Evolutionary conservation across 2,113 vertebrate species (phyloP).

Genomic region (Lepisosteus oculatus): DNA sequence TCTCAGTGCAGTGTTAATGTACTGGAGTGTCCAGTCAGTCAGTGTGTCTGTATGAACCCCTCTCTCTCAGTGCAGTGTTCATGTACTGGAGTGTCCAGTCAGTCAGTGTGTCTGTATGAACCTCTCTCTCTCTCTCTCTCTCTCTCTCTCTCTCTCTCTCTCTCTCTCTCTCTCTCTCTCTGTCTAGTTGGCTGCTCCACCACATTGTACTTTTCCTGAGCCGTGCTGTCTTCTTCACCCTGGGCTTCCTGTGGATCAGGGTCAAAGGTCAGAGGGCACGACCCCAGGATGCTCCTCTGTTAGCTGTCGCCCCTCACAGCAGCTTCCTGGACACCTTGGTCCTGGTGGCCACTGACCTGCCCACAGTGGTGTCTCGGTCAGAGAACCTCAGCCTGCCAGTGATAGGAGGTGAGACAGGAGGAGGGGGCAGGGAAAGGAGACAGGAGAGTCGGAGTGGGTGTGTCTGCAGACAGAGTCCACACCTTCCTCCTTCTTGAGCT

Average conservation of each 20-base stretch:
- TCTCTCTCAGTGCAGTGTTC: no score
- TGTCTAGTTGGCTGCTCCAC: conserved; percentile 58
- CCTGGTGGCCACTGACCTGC: conserved; percentile 63
- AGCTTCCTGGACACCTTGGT: conserved; percentile 81
- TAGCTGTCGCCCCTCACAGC: conserved; percentile 84
- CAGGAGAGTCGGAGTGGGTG: not conserved
- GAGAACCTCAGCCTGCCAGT: conserved; percentile 79
- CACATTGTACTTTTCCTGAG: conserved; percentile 61
- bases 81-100: no score
- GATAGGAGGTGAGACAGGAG: conserved; percentile 74
- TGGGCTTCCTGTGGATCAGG: conserved; percentile 76
- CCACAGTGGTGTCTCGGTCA: conserved; percentile 78
- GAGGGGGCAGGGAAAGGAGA: not conserved
- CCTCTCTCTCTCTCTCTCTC: no score
- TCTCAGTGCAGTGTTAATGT: not conserved
- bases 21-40: not conserved
- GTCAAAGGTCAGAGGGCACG: conserved; percentile 75
- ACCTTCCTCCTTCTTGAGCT: no score
- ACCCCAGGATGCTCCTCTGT: conserved; percentile 72
- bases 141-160: not conserved
- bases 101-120: no score
- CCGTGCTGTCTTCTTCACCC: conserved; percentile 69
- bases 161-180: conserved; percentile 7
- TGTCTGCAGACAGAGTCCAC: not conserved
- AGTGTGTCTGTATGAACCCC: not conserved